Evolutionary conservation across 2,888 invertebrate genomes (phyloP), one percentile per base, ranked within the genome.

Genomic region (Protonemura montana): DNA sequence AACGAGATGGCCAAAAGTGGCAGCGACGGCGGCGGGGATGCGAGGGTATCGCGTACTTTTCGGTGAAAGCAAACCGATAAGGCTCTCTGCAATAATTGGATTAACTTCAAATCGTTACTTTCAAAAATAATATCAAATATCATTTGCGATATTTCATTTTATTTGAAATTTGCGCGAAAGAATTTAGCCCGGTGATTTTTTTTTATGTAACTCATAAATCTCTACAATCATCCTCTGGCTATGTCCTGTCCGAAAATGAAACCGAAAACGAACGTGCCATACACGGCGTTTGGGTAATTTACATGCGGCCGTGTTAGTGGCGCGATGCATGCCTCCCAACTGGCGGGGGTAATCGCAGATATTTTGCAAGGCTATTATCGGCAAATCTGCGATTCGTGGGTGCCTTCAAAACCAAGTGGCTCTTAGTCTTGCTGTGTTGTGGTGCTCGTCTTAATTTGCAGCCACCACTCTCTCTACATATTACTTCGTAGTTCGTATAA

Each of bases 21-120:
- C 7, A 1, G 59, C 59, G 59, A 21, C 59, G 59, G 13, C 59
- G 59, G 13, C 21, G 59, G 59, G 16, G 59, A 21, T 21, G 21
- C 6, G 16, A 59, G 59, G 30, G 81, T 84, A 59, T 84, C 6
- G 42, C 41, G 30, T 76, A 13, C 27, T 7, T 59, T 59, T 59
- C 21, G 29, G 84, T 42, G 84, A 84, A 84, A 84, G 84, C 84
- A 84, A 27, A 16, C 76, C 84, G 76, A 84, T 76, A 27, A 84
- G 16, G 76, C 26, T 41, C 84, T 16, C 10, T 35, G 25, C 10
- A 16, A 41, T 81, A 81, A 81, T 81, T 81, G 81, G 29, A 81
- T 78, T 78, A 78, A 27, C 78, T 26, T 78, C 10, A 78, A 78
- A 59, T 59, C 59, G 78, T 81, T 81, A 81, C 81, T 81, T 81